Base-by-base conservation (phyloP, 64 coral and sea anemone species). In the Montipora foliosa region DNA sequence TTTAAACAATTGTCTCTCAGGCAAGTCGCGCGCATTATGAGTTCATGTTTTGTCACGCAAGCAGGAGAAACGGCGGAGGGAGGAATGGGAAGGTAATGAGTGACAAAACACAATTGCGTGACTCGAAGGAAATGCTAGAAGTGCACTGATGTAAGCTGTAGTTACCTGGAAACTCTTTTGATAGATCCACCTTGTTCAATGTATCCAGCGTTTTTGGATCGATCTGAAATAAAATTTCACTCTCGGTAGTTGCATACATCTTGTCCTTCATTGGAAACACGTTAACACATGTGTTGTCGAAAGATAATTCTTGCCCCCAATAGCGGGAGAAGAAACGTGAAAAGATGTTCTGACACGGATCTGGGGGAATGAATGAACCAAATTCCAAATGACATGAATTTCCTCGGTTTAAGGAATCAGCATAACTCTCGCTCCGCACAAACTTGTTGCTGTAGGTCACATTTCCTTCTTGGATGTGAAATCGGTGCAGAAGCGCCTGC, bases 271-370 rank as follows among this genome's bases (percentile, higher is more conserved):
- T 90, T 1, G 79, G 49, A 10, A 93, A 61, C 79, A 95, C 69
- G 24, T 89, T 93, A 2, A 93, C 94, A 3, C 87, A 12, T 3
- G 89, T 85, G 75, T 98, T 98, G 52, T 98, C 96, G 9, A 81
- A 87, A 12, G 72, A 14, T 6, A 51, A 52, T 9, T 78, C 73
- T 0, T 48, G 53, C 22, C 53, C 67, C 61, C 50, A 93, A 22
- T 77, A 98, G 37, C 90, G 87, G 45, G 96, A 90, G 80, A 98
- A 95, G 19, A 89, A 95, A 1, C 96, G 90, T 5, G 84, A 61
- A 80, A 95, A 98, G 17, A 98, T 98, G 49, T 90, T 98, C 91
- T 95, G 93, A 91, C 96, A 98, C 0, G 96, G 96, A 76, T 98
- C 96, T 47, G 94, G 96, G 14, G 70, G n/a, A 9, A 75, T 57